A percentile compares a stretch with the other conserved stretches of the same genome.
Evolutionary conservation across 2,113 vertebrate species (phyloP).

Genomic region (Neofelis nebulosa): DNA sequence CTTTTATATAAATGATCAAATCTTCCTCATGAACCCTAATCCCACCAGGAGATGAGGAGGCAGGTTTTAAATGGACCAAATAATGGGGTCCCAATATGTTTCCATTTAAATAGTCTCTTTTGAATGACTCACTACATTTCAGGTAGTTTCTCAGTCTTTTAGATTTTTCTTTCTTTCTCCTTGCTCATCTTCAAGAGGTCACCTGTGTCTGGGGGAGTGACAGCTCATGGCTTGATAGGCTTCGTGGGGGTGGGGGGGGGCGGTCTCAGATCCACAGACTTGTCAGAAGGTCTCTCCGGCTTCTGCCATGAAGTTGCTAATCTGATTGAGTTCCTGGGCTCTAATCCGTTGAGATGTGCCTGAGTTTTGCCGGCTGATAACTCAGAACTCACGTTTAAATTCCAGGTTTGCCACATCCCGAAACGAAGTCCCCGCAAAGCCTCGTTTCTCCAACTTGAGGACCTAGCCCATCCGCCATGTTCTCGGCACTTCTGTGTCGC

Average conservation of each 20-base stretch:
- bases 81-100: neutral
- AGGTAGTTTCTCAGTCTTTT: neutral
- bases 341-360: neutral
- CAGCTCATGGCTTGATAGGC: neutral
- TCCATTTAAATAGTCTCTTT: neutral
- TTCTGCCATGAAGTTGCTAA: neutral
- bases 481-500: neutral
- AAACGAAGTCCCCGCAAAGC: neutral
- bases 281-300: neutral
- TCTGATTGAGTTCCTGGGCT: neutral
- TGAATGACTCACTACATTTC: neutral
- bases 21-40: neutral
- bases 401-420: neutral
- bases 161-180: neutral
- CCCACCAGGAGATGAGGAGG: neutral
- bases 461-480: neutral
- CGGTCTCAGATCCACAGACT: neutral
- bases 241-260: accelerated
- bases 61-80: neutral
- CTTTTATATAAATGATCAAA: neutral
- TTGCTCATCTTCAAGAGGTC: neutral
- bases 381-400: neutral
- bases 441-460: neutral
- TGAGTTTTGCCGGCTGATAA: neutral
- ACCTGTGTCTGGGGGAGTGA: neutral